Base-by-base conservation (phyloP, 2,113 vertebrate genomes). In the Elanoides forficatus region DNA sequence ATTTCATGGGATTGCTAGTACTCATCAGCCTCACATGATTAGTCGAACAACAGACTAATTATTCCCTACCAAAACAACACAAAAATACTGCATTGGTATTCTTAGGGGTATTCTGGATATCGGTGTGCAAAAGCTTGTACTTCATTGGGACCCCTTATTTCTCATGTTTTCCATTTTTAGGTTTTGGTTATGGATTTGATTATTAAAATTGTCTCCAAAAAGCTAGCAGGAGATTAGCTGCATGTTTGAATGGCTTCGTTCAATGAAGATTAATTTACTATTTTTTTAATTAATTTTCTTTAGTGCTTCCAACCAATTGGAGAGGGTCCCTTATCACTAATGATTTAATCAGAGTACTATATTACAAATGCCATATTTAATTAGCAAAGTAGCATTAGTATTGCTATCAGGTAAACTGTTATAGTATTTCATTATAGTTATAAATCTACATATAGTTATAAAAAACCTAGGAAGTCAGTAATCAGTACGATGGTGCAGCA, bases 301-400 rank as follows among this genome's bases (percentile, higher is more conserved):
- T 58, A 86, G 50, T 53, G 20, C 85, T 92, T 90, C 55, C 32
- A 94, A 58, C 81, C 56, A 63, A 4, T 75, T 76, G 38, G 59
- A 81, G 42, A 68, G 23, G 10, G 21, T 86, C 26, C 19, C 17
- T 95, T 74, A 67, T 65, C 67, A 66, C 23, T 73, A 86, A 56
- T 92, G 5, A 86, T 94, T 84, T 95, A 78, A 78, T 92, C 47
- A 90, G 81, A 40, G 45, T 62, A 59, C 67, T 86, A 1, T 52
- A 48, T 83, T 88, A 83, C 42, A 55, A 92, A 90, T 86, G 10
- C 27, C 56, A 32, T 90, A 63, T 95, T 93, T 93, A 92, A 96
- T 94, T 92, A 88, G 67, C 38, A 58, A 94, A 86, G 32, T 55
- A 74, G 9, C 21, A 55, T 59, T 63, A 76, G n/a, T 63, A 53